Conservation (phyloP, 2,113 vertebrate species). For the Hippocampus zosterae region DNA sequence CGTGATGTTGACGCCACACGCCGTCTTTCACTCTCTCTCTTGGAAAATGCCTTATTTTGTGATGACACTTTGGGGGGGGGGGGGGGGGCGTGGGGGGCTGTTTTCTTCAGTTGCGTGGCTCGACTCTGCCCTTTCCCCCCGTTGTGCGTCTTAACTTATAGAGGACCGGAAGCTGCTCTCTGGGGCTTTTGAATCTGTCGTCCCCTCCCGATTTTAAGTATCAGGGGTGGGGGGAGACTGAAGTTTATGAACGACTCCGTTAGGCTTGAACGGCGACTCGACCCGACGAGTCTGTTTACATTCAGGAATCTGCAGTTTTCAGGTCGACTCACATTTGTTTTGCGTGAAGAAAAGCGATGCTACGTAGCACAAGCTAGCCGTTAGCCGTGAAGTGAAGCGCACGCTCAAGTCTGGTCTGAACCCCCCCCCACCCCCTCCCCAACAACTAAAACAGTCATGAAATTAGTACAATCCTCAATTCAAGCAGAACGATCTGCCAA, state of each 20-base stretch:
- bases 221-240: background rate
- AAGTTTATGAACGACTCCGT: background rate
- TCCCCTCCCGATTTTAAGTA: slow-evolving; percentile 23
- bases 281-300: background rate
- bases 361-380: too few species aligned
- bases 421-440: too few species aligned
- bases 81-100: too few species aligned
- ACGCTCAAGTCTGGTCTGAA: too few species aligned
- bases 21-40: slow-evolving; percentile 19
- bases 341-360: background rate
- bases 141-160: slow-evolving; percentile 74
- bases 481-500: too few species aligned
- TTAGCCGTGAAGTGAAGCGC: too few species aligned
- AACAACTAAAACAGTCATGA: too few species aligned
- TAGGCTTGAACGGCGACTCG: background rate
- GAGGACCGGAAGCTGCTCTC: slow-evolving; percentile 46
- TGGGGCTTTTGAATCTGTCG: slow-evolving; percentile 41
- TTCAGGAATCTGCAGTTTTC: background rate
- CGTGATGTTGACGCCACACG: slow-evolving; percentile 55
- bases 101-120: slow-evolving; percentile 9
- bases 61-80: slow-evolving; percentile 20
- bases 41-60: slow-evolving; percentile 69
- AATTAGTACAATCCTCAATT: too few species aligned
- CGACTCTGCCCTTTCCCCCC: slow-evolving; percentile 21
- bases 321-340: background rate